Evolutionary conservation across 2,888 invertebrate genomes (phyloP), one percentile per base, ranked within the genome.

Genomic region (Yponomeuta malinellus): DNA sequence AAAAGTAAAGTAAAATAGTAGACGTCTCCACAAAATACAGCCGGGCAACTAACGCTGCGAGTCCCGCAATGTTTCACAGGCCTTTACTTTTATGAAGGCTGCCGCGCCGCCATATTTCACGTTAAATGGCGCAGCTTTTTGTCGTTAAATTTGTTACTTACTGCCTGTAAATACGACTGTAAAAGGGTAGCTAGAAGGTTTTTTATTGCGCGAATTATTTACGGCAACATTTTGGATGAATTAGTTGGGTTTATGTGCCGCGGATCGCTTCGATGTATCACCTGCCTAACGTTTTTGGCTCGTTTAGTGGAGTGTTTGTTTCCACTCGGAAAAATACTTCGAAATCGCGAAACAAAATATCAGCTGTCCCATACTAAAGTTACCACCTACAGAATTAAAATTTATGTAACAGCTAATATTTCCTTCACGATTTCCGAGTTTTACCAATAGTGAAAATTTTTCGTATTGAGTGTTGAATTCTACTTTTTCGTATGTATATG

Each of bases 81-180:
- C 81, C 80, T 78, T 82, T 83, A 85, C 83, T 84, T 84, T 86
- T 84, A 86, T 85, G 86, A 84, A 84, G 82, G 79, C 86, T 83
- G 83, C 83, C 82, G 79, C 78, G 81, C 75, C 75, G 77, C 78
- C 78, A 83, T 88, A 86, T 85, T 85, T 88, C 84, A 87, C 80
- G 85, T 86, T 87, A 87, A 88, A 88, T 87, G 88, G 85, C 79
- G 78, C 81, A 83, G 83, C 85, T 84, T 86, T 86, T 86, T 86
- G 86, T 86, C 85, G 83, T 83, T 83, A 72, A 86, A 86, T 86
- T 87, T 85, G 85, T 87, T 83, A 88, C 82, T 87, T 86, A 87
- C 84, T 81, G 84, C 83, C 73, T 72, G 73, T 69, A 69, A 68
- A 69, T 69, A 69, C 69, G 52, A 69, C 69, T 69, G 69, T 68